phyloP scores from a whole-genome alignment of 2,113 vertebrate species.

The Periophthalmus modestus region DNA sequence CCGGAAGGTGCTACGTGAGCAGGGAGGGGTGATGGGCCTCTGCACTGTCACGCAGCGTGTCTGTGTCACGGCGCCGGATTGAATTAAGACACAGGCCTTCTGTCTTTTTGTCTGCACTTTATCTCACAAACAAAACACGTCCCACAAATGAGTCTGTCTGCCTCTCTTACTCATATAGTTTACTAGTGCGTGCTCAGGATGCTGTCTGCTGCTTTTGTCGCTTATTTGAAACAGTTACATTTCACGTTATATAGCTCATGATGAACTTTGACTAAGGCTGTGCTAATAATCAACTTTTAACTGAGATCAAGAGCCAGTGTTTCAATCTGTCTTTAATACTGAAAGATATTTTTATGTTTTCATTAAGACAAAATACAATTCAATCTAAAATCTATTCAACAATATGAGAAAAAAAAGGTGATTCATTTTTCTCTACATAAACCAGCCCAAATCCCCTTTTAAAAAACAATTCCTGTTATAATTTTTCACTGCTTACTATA shows the following conservation, averaged over 20 bases:
- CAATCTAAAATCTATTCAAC: neutral
- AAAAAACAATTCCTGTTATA: neutral
- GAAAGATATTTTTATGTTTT: neutral
- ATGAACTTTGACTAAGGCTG: neutral
- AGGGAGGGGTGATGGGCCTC: slow-evolving; percentile 29
- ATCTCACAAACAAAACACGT: slow-evolving; percentile 38
- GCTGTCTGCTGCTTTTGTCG: neutral
- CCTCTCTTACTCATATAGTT: slow-evolving; percentile 12
- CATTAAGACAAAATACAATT: neutral
- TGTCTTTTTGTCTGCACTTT: slow-evolving; percentile 39
- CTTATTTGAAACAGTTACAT: neutral
- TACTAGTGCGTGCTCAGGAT: neutral
- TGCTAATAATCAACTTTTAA: no score
- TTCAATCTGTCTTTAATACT: neutral
- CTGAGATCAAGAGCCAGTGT: neutral
- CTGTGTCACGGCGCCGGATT: slow-evolving; percentile 25
- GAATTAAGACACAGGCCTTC: slow-evolving; percentile 52
- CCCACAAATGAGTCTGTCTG: slow-evolving; percentile 28
- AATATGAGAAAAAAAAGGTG: neutral
- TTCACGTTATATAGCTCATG: neutral
- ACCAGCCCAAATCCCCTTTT: no score
- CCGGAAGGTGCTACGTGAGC: slow-evolving; percentile 50
- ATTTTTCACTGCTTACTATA: neutral
- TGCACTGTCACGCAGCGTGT: slow-evolving; percentile 25
- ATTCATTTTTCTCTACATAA: no score